Conservation (phyloP, 2,797 vertebrate species). For the Falco concolor region DNA sequence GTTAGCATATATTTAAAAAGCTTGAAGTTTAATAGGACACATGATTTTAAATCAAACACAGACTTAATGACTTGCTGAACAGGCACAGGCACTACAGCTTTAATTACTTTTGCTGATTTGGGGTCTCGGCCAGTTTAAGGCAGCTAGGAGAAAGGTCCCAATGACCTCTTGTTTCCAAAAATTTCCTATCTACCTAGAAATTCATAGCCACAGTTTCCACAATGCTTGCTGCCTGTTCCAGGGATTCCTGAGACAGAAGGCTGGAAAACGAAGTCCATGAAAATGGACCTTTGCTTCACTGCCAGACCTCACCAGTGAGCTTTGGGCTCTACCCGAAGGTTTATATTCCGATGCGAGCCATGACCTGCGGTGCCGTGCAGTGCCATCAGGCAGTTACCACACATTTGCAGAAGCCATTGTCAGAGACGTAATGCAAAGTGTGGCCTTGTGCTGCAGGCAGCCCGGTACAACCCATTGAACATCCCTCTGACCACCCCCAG, state of each 20-base stretch:
- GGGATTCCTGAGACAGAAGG: neutral
- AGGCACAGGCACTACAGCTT: neutral
- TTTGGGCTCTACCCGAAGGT: neutral
- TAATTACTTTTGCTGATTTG: neutral
- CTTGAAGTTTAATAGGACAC: neutral
- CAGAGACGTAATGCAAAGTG: accelerated
- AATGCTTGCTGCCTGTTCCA: neutral
- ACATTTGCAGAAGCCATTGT: accelerated
- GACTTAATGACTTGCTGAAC: neutral
- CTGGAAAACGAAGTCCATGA: neutral
- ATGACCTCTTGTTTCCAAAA: neutral
- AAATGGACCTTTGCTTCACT: neutral
- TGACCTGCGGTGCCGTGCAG: accelerated
- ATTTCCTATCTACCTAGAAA: neutral
- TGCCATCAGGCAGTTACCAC: accelerated
- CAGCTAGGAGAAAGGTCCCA: neutral
- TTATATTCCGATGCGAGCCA: accelerated
- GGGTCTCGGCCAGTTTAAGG: neutral
- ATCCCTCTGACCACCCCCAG: neutral
- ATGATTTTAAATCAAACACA: neutral
- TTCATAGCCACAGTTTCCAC: neutral
- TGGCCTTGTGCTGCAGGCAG: neutral
- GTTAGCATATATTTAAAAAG: neutral
- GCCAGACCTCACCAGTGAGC: neutral
- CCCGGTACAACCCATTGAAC: accelerated